A percentile compares a stretch with the other conserved stretches of the same genome.
These are phyloP conservation scores for Phoenoteleia sp. DNA, from an alignment of 2,888 invertebrate species.

Conservation along the genomic window DNA sequence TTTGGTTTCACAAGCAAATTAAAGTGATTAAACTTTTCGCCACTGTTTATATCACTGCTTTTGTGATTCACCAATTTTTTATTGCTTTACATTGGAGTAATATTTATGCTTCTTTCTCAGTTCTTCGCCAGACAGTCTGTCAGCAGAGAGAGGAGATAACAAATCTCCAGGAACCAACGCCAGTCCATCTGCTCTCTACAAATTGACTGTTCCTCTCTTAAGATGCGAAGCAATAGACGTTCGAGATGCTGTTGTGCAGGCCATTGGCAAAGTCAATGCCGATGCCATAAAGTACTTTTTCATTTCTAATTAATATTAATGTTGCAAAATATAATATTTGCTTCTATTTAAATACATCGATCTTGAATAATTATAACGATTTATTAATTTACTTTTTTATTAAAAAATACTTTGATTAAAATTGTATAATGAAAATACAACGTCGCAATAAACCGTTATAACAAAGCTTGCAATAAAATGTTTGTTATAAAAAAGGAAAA, in stretches of 20 bases:
- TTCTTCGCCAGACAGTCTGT: conserved; percentile 96
- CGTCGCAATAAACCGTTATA: no score
- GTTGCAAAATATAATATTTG: no score
- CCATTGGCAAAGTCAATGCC: conserved; percentile 98
- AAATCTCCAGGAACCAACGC: conserved; percentile 91
- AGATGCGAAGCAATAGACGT: conserved; percentile 98
- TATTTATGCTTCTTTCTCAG: conserved; percentile 87
- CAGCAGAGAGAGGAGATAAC: conserved; percentile 93
- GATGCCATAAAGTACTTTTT: conserved; percentile 98
- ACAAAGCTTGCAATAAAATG: no score
- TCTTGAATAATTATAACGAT: no score
- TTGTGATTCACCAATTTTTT: conserved; percentile 16
- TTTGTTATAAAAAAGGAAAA: no score
- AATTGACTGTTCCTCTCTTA: conserved; percentile 96
- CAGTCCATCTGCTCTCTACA: conserved; percentile 95
- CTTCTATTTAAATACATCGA: no score
- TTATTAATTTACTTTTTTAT: no score
- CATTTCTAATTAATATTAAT: no score
- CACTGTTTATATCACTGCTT: conserved; percentile 57
- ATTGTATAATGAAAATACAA: no score
- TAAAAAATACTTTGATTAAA: no score
- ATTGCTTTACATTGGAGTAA: background rate
- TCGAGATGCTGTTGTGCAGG: conserved; percentile 97
- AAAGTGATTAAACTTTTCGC: conserved; percentile 20
- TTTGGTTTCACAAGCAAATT: background rate